phyloP scores from a whole-genome alignment of 2,113 vertebrate genomes.

The Heliornis fulica region DNA sequence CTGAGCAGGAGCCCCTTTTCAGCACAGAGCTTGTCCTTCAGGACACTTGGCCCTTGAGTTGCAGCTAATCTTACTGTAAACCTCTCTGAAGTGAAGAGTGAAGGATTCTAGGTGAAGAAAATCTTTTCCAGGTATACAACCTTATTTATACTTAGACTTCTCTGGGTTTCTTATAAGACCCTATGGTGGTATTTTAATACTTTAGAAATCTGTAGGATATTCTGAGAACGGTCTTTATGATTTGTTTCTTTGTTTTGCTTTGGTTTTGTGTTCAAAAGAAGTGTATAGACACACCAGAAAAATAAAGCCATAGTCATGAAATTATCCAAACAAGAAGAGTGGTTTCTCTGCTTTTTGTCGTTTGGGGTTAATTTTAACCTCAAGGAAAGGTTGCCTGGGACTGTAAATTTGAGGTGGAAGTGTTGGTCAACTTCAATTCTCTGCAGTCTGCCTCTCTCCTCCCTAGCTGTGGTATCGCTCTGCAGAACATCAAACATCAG shows the following conservation, averaged over 20 bases:
- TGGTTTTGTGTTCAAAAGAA: background rate
- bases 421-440: background rate
- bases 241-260: background rate
- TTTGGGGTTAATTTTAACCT: slow-evolving; percentile 12
- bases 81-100: background rate
- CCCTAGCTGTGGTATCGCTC: background rate
- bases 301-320: background rate
- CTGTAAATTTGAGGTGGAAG: background rate
- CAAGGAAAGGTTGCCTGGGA: background rate
- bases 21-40: background rate
- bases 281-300: background rate
- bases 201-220: background rate
- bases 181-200: background rate
- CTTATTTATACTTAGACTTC: background rate
- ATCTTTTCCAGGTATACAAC: background rate
- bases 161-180: background rate
- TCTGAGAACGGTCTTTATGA: background rate
- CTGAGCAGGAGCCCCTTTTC: background rate
- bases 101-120: background rate
- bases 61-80: background rate
- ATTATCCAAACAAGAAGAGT: background rate
- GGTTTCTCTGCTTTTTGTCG: background rate
- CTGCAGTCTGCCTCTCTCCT: background rate
- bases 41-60: background rate
- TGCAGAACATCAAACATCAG: background rate